Percentiles rank a stretch among this genome's conserved stretches.
These are phyloP conservation scores for Alauda arvensis DNA, from an alignment of 2,797 vertebrate genomes.

Conservation along the genomic window DNA sequence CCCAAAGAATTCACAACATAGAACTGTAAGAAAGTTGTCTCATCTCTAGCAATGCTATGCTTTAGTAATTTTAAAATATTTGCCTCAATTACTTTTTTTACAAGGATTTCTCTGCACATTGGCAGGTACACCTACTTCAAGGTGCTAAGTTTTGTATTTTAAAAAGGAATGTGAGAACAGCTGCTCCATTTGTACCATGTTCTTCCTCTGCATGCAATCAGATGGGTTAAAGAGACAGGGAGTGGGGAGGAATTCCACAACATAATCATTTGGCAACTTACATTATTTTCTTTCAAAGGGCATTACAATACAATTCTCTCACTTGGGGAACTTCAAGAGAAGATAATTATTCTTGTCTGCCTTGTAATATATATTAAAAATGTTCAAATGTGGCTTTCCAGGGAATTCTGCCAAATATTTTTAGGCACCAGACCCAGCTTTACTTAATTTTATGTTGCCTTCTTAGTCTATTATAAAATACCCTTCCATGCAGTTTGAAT, in stretches of 20 bases:
- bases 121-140: conserved; percentile 4
- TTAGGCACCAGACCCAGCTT: conserved; percentile 83
- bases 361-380: conserved; percentile 87
- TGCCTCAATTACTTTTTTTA: neutral
- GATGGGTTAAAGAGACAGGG: neutral
- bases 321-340: conserved; percentile 76
- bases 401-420: conserved; percentile 85
- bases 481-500: conserved; percentile 78
- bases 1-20: neutral
- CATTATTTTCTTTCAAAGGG: conserved; percentile 67
- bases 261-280: conserved; percentile 48
- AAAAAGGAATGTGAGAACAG: neutral
- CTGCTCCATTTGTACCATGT: neutral
- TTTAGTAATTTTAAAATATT: neutral
- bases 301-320: conserved; percentile 68
- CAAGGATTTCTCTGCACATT: neutral
- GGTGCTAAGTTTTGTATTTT: neutral
- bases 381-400: conserved; percentile 86
- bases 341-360: conserved; percentile 88
- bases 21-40: neutral
- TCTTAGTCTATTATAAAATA: conserved; percentile 77
- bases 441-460: conserved; percentile 83
- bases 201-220: conserved; percentile 13
- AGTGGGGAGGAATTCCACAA: conserved; percentile 28
- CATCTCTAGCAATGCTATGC: neutral